Conservation (phyloP, 1,140 invertebrate genomes). For the Eciton burchellii region DNA sequence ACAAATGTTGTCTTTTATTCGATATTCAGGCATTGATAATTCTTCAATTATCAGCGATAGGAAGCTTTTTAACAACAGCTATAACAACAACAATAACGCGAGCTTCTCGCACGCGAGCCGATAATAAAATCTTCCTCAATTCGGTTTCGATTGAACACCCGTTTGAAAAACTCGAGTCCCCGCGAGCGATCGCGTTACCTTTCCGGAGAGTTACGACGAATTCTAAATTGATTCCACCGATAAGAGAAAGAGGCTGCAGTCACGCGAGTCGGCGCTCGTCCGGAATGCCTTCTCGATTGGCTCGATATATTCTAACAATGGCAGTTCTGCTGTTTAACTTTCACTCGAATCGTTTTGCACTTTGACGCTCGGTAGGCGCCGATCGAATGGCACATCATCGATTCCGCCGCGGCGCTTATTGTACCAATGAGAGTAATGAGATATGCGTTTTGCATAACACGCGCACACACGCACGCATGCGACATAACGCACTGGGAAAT, state of each 20-base stretch:
- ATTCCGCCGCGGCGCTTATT: not conserved
- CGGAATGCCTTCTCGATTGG: slow-evolving; percentile 35
- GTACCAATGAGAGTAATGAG: slow-evolving; percentile 9
- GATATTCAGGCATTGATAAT: slow-evolving; percentile 20
- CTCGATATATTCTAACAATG: slow-evolving; percentile 51
- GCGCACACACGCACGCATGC: too few species aligned
- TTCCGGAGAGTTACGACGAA: slow-evolving; percentile 23
- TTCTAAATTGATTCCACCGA: slow-evolving; percentile 49
- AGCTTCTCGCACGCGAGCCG: not conserved
- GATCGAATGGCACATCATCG: not conserved
- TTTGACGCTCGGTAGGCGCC: not conserved
- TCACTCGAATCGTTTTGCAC: slow-evolving; percentile 23
- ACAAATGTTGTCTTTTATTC: not conserved
- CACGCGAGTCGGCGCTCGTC: slow-evolving; percentile 37
- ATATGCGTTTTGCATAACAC: not conserved
- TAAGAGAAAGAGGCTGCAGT: slow-evolving; percentile 26
- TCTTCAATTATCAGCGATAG: not conserved
- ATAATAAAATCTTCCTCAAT: slow-evolving; percentile 6
- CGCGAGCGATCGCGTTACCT: slow-evolving; percentile 29
- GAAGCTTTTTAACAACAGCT: not conserved
- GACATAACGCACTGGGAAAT: not conserved
- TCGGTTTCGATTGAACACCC: slow-evolving; percentile 5
- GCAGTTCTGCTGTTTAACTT: slow-evolving; percentile 38
- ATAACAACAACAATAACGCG: too few species aligned
- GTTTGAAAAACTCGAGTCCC: slow-evolving; percentile 14